Evolutionary conservation across 2,797 vertebrate species (phyloP), one percentile per base, ranked within the genome.

Genomic region (Premnoplex brunnescens): DNA sequence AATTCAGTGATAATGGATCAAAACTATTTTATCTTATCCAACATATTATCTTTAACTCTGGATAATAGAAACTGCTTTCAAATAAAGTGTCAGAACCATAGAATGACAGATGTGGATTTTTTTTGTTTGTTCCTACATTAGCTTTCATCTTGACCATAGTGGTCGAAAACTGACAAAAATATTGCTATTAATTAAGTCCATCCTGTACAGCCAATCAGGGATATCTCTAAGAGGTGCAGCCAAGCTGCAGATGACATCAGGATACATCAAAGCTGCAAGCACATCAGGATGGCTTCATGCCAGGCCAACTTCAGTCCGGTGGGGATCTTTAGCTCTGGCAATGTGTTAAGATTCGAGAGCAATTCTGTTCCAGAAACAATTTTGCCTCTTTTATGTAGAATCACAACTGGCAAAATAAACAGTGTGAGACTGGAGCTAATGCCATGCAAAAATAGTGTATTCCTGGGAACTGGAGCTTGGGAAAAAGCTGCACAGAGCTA

Each of bases 331-430:
- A 90, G 51, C 76, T 94, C 39, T 3, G 0, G 62, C 69, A 66
- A 48, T 18, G 34, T 76, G 73, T 59, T 73, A 88, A 15, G 58
- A 62, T 55, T 58, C 0, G 0, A 73, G 66, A 76, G 44, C 36
- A 89, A n/a, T 26, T 95, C 93, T 55, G 51, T 73, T 95, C 66
- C 91, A 95, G 73, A 91, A 94, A 78, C 62, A 79, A 93, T 88
- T 93, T 62, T 83, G 46, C 39, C 66, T 93, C 85, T 93, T 94
- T 55, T 48, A 24, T 41, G 0, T 30, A 72, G 51, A 62, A 93
- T 75, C 0, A 0, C 55, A 81, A 95, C 62, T 66, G 73, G 80
- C 82, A 91, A 75, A 88, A 91, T 69, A 93, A 94, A 44, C 58
- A 62, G 30, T 66, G 36, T 48, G 58, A 86, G 66, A 68, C 46